phyloP scores from a whole-genome alignment of 2,797 vertebrate species.

The Platyrinchus mystaceus region DNA sequence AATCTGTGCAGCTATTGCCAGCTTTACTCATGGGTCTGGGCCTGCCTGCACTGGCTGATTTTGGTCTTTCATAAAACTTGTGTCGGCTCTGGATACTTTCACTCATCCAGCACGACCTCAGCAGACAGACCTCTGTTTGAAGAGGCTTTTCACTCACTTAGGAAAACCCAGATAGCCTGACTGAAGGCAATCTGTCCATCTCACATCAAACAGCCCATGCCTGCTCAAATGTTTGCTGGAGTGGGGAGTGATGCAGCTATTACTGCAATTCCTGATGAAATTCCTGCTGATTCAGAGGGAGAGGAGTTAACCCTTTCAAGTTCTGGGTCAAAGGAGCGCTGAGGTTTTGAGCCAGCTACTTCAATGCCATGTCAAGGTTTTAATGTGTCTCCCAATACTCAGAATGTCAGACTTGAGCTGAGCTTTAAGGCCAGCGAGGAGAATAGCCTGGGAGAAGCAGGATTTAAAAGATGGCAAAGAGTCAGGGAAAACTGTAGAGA shows the following conservation, averaged over 20 bases:
- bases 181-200: neutral
- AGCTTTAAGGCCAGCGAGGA: neutral
- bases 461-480: slow-evolving; percentile 37
- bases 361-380: neutral
- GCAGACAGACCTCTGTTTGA: neutral
- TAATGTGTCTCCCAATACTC: neutral
- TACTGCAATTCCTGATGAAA: neutral
- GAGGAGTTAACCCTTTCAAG: slow-evolving; percentile 32
- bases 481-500: neutral
- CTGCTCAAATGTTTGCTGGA: neutral
- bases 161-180: neutral
- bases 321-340: slow-evolving; percentile 13
- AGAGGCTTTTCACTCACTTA: neutral
- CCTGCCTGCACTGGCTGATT: neutral
- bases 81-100: neutral
- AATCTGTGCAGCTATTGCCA: neutral
- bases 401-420: neutral
- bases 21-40: neutral
- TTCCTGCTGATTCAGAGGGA: neutral
- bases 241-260: neutral
- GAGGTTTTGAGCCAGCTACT: neutral
- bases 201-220: neutral
- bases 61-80: neutral
- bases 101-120: neutral
- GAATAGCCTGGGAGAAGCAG: neutral